These are phyloP conservation scores for Spinus pinus DNA, from an alignment of 2,797 vertebrate species.

Conservation along the genomic window DNA sequence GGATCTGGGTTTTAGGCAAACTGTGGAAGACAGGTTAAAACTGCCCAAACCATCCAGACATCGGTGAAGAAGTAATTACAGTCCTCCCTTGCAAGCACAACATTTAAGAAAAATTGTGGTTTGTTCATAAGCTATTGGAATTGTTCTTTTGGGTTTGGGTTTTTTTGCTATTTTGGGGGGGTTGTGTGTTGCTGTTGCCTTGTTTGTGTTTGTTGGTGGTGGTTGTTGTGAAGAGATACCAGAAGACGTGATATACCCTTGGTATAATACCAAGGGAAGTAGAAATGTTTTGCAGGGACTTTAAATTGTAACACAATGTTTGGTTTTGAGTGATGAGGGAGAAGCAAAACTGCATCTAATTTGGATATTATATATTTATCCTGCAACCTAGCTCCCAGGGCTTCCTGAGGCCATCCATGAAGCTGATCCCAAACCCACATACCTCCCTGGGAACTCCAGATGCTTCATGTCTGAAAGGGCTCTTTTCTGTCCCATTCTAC, in stretches of 20 bases:
- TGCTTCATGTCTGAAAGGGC: background rate
- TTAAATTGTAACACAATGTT: background rate
- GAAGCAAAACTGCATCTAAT: background rate
- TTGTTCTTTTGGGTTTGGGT: background rate
- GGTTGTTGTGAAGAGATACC: background rate
- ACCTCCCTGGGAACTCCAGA: background rate
- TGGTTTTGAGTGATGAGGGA: background rate
- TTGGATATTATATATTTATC: background rate
- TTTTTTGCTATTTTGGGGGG: background rate
- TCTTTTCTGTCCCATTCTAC: background rate
- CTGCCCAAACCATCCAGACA: background rate
- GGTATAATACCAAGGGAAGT: background rate
- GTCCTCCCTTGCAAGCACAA: background rate
- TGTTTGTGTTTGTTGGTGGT: background rate
- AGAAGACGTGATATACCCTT: background rate
- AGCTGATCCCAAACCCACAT: background rate
- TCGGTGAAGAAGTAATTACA: background rate
- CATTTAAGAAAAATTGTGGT: background rate
- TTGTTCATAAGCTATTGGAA: background rate
- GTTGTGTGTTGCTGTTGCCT: background rate
- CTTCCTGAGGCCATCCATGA: background rate
- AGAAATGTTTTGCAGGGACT: background rate
- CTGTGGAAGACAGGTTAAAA: background rate
- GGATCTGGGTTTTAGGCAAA: background rate
- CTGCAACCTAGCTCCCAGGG: background rate